Base-by-base conservation (phyloP, 2,113 vertebrate genomes). In the Grantiella picta region DNA sequence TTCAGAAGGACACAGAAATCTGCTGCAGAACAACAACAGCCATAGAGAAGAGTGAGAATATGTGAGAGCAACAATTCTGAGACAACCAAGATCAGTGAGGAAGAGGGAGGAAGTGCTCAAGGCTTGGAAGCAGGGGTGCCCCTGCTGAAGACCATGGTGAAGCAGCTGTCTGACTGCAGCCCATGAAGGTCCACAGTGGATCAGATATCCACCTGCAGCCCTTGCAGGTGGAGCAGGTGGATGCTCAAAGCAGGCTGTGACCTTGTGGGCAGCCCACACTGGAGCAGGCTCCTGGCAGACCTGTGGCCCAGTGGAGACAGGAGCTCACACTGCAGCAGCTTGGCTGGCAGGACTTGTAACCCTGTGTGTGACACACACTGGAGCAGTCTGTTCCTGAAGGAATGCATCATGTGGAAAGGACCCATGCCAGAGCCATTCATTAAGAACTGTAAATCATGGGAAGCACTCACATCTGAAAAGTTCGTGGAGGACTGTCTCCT, bases 121-220 rank as follows among this genome's bases (percentile, higher is more conserved):
- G 35, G 23, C 27, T 13, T 29, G 3, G 31, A 82, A 69, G 23
- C 31, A 79, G 60, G 53, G 31, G 54, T 54, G 44, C 1, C 23
- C 42, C 0, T 60, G 45, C 47, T 40, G n/a, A n/a, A 49, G 40
- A 47, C 15, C 0, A 0, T 10, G 12, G 29, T 28, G 31, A 61
- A 23, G 40, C 9, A 61, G 13, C 4, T 68, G 16, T 64, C 15
- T 6, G 28, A 11, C 9, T 52, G 31, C 13, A 69, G 54, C 27
- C 15, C 16, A 3, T 13, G 23, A 66, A 50, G 22, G 19, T 29
- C 10, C 23, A 54, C 10, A 19, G 15, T 3, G 15, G 29, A 66
- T 31, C 25, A 33, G 10, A 50, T 31, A 42, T 59, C 8, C 35
- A 25, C 21, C 25, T 59, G 31, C 24, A 57, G 44, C 16, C 44